Conservation (phyloP, 2,797 vertebrate species). For the Coregonus sp. region DNA sequence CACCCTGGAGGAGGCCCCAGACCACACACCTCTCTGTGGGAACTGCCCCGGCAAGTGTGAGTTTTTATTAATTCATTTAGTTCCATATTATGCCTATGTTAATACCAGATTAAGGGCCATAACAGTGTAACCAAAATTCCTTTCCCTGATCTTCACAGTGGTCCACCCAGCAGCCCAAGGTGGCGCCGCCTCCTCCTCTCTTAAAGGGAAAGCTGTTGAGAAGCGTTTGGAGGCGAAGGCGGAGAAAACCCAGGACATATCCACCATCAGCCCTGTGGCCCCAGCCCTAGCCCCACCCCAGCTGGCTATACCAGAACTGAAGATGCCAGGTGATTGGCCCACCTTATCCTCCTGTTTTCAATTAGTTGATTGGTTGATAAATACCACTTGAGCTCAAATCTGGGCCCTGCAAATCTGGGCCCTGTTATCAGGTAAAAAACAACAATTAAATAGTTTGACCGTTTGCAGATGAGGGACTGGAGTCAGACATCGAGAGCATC, state of each 20-base stretch:
- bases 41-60: slow-evolving; percentile 73
- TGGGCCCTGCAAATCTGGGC: not conserved
- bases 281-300: slow-evolving; percentile 42
- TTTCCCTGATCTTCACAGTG: slow-evolving; percentile 48
- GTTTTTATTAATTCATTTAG: not conserved
- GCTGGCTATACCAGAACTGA: slow-evolving; percentile 23
- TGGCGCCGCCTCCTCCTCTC: slow-evolving; percentile 54
- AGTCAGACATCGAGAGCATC: slow-evolving; percentile 50
- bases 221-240: slow-evolving; percentile 26
- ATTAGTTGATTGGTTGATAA: not conserved
- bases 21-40: slow-evolving; percentile 78
- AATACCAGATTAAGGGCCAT: not conserved
- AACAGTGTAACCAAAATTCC: not conserved
- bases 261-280: slow-evolving; percentile 5
- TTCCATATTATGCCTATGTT: not conserved
- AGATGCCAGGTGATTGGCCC: slow-evolving; percentile 46
- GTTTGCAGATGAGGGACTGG: slow-evolving; percentile 44
- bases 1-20: slow-evolving; percentile 87
- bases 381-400: not conserved
- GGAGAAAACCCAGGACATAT: slow-evolving; percentile 38
- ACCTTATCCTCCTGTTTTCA: not conserved
- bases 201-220: slow-evolving; percentile 44
- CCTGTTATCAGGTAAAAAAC: not conserved
- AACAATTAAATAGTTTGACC: not conserved
- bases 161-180: slow-evolving; percentile 62